Evolutionary conservation across 2,888 invertebrate genomes (phyloP).

Genomic region (Synergus japonicus): DNA sequence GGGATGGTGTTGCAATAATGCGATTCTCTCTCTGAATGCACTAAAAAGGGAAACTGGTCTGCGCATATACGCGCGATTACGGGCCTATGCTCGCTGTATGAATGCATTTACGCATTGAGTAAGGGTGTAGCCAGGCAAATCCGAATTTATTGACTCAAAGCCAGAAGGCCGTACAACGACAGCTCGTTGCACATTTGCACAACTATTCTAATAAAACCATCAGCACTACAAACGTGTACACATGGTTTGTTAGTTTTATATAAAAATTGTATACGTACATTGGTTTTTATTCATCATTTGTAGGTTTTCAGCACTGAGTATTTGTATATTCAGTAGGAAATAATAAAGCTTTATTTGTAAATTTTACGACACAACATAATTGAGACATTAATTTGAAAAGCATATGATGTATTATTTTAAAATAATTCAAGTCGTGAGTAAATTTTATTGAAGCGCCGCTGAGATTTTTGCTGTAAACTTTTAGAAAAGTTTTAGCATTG

Average conservation of each 20-base stretch:
- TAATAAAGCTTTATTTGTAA: neutral
- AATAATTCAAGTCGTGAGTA: neutral
- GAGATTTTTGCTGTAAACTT: neutral
- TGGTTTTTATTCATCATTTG: neutral
- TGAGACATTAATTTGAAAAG: neutral
- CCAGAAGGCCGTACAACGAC: constrained; percentile 12
- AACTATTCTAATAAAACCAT: constrained; percentile 3
- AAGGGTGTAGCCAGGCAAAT: constrained; percentile 47
- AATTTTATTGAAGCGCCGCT: no score
- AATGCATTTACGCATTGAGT: constrained; percentile 38
- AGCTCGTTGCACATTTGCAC: constrained; percentile 15
- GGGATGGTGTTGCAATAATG: constrained; percentile 69
- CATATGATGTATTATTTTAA: neutral
- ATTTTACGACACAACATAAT: neutral
- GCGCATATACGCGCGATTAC: constrained; percentile 47
- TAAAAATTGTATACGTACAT: neutral
- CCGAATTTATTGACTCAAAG: constrained; percentile 56
- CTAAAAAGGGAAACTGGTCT: constrained; percentile 67
- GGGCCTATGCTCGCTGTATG: constrained; percentile 30
- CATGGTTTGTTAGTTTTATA: neutral
- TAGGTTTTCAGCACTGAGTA: neutral
- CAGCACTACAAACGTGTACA: neutral
- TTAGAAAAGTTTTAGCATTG: neutral
- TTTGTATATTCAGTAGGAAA: neutral
- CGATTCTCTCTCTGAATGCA: constrained; percentile 70